Evolutionary conservation across 2,113 vertebrate species (phyloP).

Genomic region (Ctenomys sociabilis): DNA sequence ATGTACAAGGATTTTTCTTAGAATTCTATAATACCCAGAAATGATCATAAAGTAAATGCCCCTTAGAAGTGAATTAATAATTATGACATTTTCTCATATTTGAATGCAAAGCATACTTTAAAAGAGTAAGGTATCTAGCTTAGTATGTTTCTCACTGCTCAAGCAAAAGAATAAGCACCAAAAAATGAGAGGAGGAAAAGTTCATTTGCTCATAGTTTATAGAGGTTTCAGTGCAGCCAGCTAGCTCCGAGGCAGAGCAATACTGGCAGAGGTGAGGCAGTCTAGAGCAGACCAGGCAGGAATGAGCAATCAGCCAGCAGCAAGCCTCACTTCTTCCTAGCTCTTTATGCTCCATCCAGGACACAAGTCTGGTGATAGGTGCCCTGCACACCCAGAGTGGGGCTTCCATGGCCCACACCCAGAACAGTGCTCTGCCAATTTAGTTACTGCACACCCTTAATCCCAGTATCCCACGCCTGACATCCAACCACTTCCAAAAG

Average conservation of each 20-base stretch:
- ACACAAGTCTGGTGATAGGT: neutral
- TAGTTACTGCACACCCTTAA: neutral
- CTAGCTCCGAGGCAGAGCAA: neutral
- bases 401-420: neutral
- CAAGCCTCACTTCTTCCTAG: neutral
- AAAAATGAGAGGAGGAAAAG: neutral
- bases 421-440: neutral
- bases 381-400: neutral
- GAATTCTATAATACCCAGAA: conserved; percentile 27
- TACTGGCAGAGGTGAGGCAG: neutral
- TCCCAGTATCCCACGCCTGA: neutral
- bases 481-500: neutral
- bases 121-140: neutral
- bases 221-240: neutral
- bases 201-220: neutral
- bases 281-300: neutral
- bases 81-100: neutral
- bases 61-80: neutral
- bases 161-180: neutral
- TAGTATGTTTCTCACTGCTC: neutral
- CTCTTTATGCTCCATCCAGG: neutral
- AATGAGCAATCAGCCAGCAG: neutral
- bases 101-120: neutral
- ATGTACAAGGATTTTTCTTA: neutral
- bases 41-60: neutral